Conservation (phyloP, 2,888 invertebrate genomes). For the Coleophora flavipennella region DNA sequence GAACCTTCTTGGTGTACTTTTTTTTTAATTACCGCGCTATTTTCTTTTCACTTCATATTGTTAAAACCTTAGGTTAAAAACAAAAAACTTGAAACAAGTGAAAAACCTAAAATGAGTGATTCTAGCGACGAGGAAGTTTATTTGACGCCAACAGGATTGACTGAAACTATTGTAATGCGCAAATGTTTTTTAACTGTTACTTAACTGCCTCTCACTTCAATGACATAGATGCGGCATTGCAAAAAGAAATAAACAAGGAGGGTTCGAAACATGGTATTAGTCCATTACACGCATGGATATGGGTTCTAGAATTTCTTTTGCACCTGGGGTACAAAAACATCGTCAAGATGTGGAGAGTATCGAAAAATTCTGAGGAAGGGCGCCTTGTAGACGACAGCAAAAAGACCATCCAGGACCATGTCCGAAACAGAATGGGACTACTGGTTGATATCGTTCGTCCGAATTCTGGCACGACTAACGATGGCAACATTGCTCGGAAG, state of each 20-base stretch:
- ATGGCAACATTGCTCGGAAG: constrained; percentile 6
- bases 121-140: too few species aligned
- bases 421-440: constrained; percentile 2
- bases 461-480: constrained; percentile 4
- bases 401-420: constrained; percentile 1
- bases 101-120: too few species aligned
- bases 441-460: constrained; percentile 7
- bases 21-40: too few species aligned
- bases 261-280: neutral
- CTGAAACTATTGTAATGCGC: too few species aligned
- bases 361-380: neutral
- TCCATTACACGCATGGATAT: constrained; percentile 7
- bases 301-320: constrained; percentile 5
- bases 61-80: too few species aligned
- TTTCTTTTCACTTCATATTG: too few species aligned
- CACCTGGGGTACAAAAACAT: constrained; percentile 6
- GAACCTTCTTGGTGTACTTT: too few species aligned
- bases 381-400: neutral
- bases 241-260: neutral
- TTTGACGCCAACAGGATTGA: too few species aligned
- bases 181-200: too few species aligned
- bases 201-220: constrained; percentile 6
- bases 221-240: neutral
- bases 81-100: too few species aligned
- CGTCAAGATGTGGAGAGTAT: neutral